Evolutionary conservation across 2,888 invertebrate species (phyloP).

Genomic region (Lepidocyrtoides sp.): DNA sequence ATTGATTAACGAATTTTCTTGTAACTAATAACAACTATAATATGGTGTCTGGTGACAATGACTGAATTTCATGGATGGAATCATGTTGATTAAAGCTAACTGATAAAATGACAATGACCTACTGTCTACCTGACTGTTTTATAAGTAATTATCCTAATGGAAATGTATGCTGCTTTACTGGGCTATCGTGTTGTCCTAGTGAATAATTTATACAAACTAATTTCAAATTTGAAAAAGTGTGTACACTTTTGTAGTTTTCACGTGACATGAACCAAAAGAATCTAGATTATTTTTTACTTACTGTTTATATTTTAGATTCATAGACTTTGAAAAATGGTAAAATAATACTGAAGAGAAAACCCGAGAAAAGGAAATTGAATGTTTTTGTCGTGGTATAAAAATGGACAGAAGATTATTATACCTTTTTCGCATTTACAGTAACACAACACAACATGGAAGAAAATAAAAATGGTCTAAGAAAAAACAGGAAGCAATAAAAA

Average conservation of each 20-base stretch:
- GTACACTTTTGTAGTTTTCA: background rate
- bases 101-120: background rate
- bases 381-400: background rate
- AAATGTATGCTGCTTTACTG: too few relatives aligned
- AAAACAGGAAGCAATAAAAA: slow-evolving; percentile 39
- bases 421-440: background rate
- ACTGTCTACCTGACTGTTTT: background rate
- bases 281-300: too few relatives aligned
- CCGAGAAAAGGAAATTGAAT: background rate
- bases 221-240: too few relatives aligned
- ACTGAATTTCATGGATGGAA: slow-evolving; percentile 37
- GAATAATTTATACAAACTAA: too few relatives aligned
- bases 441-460: slow-evolving; percentile 5
- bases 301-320: background rate
- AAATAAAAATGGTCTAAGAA: background rate
- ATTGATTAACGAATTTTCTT: too few relatives aligned
- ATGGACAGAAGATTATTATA: background rate
- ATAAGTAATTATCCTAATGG: too few relatives aligned
- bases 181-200: too few relatives aligned
- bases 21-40: too few relatives aligned
- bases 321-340: background rate
- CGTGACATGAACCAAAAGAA: background rate
- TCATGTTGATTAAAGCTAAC: slow-evolving; percentile 22
- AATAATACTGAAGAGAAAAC: background rate
- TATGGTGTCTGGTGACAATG: background rate